Evolutionary conservation across 1,140 invertebrate genomes (phyloP), one percentile per base, ranked within the genome.

Genomic region (Trachymyrmex cornetzi): DNA sequence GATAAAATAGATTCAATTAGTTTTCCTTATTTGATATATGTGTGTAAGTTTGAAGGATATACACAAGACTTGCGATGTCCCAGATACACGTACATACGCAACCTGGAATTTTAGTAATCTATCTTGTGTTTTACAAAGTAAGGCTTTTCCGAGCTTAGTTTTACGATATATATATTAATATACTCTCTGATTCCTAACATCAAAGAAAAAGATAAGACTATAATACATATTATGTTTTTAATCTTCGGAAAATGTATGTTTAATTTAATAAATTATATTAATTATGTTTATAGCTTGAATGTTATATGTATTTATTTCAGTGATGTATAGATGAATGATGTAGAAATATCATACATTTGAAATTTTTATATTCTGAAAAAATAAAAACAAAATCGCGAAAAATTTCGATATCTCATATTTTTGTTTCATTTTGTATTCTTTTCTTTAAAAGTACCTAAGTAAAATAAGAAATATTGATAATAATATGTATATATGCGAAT

Each of bases 1-100:
- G 67, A 3, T 22, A 44, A 82, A 71, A 82, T 59, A 59, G 59
- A 74, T 74, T 59, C 80, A 61, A 34, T 5, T 38, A 61, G 24
- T 38, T 61, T 61, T 48, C 12, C 48, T 67, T 69, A 27, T 27
- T 24, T 72, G 11, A 71, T 44, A 74, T 30, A 61, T n/a, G 9
- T n/a, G 55, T 11, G n/a, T 74, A 5, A 44, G 50, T 57, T 34
- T 7, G 5, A 19, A 9, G 19, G 30, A 55, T 55, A 55, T 55
- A 7, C 5, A 72, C 9, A 9, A 57, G 9, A 16, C 4, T 74
- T 74, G 57, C 71, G 19, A 57, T 14, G 11, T 74, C 53, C 11
- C 16, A 6, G 9, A 30, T 19, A 55, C 11, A 34, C 34, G 38
- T 12, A n/a, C 2, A 11, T 11, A 77, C 22, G 22, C 66, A 11